Conservation (phyloP, 2,888 invertebrate genomes). For the Drosophila sordidapex region DNA sequence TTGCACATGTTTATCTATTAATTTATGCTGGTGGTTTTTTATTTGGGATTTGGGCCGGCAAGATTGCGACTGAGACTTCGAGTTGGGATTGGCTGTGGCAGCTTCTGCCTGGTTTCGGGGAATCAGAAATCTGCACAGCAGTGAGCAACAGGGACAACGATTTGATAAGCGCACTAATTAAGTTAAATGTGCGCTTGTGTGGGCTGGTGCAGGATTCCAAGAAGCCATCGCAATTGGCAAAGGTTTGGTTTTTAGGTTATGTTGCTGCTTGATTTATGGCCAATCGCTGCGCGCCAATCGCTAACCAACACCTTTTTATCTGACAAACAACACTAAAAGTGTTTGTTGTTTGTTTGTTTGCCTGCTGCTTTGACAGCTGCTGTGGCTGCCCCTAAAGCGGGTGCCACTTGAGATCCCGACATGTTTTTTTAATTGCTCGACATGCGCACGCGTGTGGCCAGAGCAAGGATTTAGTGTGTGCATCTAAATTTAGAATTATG, state of each 20-base stretch:
- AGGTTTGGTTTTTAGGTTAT: constrained; percentile 22
- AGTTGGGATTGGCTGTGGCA: constrained; percentile 9
- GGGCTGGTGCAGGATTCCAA: constrained; percentile 35
- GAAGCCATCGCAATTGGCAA: constrained; percentile 39
- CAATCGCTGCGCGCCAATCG: constrained; percentile 3
- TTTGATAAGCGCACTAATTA: constrained; percentile 73
- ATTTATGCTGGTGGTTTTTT: constrained; percentile 79
- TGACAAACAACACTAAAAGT: constrained; percentile 52
- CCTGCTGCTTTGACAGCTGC: constrained; percentile 42
- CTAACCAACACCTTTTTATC: constrained; percentile 62
- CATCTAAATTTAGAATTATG: constrained; percentile 43
- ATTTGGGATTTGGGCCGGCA: constrained; percentile 43
- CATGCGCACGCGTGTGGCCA: constrained; percentile 45
- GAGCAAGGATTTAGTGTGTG: constrained; percentile 19
- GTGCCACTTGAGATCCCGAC: constrained; percentile 43
- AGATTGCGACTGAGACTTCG: constrained; percentile 56
- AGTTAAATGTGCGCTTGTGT: constrained; percentile 72
- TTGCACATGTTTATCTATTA: constrained; percentile 79
- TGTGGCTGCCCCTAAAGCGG: constrained; percentile 23
- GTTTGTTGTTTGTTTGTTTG: constrained; percentile 35
- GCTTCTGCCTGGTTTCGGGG: constrained; percentile 45
- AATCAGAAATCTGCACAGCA: constrained; percentile 62
- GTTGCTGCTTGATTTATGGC: constrained; percentile 41
- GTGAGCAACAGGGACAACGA: constrained; percentile 53
- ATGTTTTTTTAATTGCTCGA: constrained; percentile 53